phyloP scores from a whole-genome alignment of 1,140 invertebrate genomes.

The Amphibalanus amphitrite region DNA sequence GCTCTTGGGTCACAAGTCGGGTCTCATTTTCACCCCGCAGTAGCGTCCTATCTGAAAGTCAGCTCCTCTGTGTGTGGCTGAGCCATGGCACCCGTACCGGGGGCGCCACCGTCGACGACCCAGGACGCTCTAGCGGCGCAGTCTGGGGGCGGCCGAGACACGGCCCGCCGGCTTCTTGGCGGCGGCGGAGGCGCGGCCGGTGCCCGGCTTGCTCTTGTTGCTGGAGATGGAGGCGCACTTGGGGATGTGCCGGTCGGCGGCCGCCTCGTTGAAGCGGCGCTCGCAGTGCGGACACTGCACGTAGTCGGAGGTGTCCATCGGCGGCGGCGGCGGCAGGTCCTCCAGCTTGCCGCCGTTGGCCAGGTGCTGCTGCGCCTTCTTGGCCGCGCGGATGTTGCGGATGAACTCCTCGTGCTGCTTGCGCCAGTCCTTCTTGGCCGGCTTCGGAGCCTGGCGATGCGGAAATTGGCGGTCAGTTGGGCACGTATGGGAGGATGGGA shows the following conservation, averaged over 20 bases:
- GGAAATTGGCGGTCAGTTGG: too few relatives aligned
- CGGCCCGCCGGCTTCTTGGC: neutral
- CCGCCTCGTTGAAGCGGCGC: constrained; percentile 64
- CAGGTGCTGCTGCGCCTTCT: constrained; percentile 25
- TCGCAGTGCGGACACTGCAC: constrained; percentile 78
- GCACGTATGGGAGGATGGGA: too few relatives aligned
- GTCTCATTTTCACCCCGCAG: too few relatives aligned
- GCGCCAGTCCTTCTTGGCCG: constrained; percentile 62
- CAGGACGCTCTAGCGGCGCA: neutral
- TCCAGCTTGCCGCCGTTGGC: constrained; percentile 25
- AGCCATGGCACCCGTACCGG: neutral
- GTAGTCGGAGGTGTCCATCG: constrained; percentile 70
- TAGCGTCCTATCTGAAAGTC: neutral
- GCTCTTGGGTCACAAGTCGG: too few relatives aligned
- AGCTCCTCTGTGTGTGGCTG: neutral
- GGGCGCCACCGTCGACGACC: neutral
- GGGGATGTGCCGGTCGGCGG: constrained; percentile 83
- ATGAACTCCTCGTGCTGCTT: constrained; percentile 88
- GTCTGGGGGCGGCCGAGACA: neutral
- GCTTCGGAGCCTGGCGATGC: constrained; percentile 8
- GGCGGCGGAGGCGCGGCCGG: neutral
- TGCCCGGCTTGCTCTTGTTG: constrained; percentile 51
- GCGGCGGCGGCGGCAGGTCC: constrained; percentile 31
- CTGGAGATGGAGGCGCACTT: constrained; percentile 67
- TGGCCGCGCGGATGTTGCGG: constrained; percentile 61